Base-by-base conservation (phyloP, 1,140 invertebrate genomes). In the Drosophila ficusphila region DNA sequence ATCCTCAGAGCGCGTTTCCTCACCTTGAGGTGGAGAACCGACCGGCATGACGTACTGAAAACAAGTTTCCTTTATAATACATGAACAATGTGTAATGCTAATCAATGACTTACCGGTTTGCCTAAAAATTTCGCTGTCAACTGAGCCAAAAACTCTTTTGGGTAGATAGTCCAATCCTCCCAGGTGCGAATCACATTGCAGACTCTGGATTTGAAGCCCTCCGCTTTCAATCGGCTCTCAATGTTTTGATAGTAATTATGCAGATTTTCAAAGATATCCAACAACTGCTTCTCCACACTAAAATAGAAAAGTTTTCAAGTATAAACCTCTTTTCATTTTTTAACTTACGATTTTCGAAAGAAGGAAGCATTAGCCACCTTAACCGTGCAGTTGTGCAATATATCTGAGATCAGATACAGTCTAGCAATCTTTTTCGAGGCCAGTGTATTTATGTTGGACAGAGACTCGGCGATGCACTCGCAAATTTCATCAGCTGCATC, bases 111-210 rank as follows among this genome's bases (percentile, higher is more conserved):
- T 60, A 91, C 88, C 64, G 76, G 73, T 47, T 90, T 89, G 3
- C 97, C 97, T 8, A 98, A 92, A 88, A 99, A 99, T 8, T 97
- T 94, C 91, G 98, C 98, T 90, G 98, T 97, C 34, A 99, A 92
- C 90, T 95, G 96, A 42, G 97, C 95, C 23, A 99, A 93, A 92
- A 97, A 98, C 64, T 99, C 98, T 76, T 96, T 96, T 0, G 98
- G 97, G 93, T 99, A 99, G 46, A 99, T 95, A 25, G 97, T 95
- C 96, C 98, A 99, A 83, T 99, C 99, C 92, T 99, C 98, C 98
- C 99, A 99, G 2, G 98, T 97, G 89, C 97, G 94, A 90, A 99
- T 96, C 82, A 98, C 97, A 83, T 95, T 94, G 93, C 98, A 96
- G n/a, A 99, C 96, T 61, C 98, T 94, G 74, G 98, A 95, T 92